Evolutionary conservation across 37 sponge, comb jelly and placozoan species (phyloP).

Genomic region (Cladorhizidae sp.): DNA sequence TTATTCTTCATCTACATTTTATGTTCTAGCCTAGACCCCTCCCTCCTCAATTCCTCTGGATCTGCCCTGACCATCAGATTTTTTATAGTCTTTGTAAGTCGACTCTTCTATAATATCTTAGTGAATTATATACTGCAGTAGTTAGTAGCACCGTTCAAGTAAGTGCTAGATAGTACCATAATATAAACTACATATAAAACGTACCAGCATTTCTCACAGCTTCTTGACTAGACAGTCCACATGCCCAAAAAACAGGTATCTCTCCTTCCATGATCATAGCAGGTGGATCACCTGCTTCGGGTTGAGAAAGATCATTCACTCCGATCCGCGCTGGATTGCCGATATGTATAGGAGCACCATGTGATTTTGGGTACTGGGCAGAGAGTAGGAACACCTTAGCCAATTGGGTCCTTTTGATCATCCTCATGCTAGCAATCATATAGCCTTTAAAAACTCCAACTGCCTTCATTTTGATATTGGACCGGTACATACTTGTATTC

Average conservation of each 20-base stretch:
- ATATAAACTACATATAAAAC: too few relatives aligned
- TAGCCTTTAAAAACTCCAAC: constrained; percentile 42
- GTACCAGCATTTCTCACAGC: constrained; percentile 55
- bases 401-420: constrained; percentile 36
- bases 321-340: constrained; percentile 89
- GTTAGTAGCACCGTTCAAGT: too few relatives aligned
- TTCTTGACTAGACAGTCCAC: constrained; percentile 79
- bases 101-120: too few relatives aligned
- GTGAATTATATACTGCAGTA: too few relatives aligned
- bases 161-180: too few relatives aligned
- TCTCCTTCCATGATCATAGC: constrained; percentile 31
- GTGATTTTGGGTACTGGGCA: constrained; percentile 27
- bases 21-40: too few relatives aligned
- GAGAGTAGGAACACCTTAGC: constrained; percentile 43
- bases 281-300: constrained; percentile 40
- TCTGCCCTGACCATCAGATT: too few relatives aligned
- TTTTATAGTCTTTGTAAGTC: too few relatives aligned
- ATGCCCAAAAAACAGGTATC: constrained; percentile 95
- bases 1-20: too few relatives aligned
- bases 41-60: too few relatives aligned
- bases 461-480: constrained; percentile 53
- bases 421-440: constrained; percentile 82
- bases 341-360: constrained; percentile 94
- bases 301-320: constrained; percentile 35
- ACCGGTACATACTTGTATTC: constrained; percentile 69